phyloP scores from a whole-genome alignment of 2,888 invertebrate species.

The Leucophenga maculata region DNA sequence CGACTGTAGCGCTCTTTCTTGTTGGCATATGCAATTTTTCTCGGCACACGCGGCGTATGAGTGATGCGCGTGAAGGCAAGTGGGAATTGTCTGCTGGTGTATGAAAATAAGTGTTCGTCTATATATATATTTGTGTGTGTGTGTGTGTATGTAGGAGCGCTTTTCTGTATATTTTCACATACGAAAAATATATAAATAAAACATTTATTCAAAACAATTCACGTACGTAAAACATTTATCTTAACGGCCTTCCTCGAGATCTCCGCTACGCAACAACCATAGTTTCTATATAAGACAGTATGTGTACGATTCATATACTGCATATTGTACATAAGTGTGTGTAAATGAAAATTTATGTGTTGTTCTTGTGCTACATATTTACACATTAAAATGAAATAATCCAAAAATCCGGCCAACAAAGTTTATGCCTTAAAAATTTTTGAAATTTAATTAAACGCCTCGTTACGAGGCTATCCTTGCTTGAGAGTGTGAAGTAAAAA shows the following conservation, averaged over 20 bases:
- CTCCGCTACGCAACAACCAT: constrained; percentile 9
- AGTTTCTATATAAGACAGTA: constrained; percentile 4
- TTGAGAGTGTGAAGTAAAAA: constrained; percentile 1
- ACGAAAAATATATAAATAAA: constrained; percentile 57
- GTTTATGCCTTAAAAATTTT: background rate
- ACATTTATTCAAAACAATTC: constrained; percentile 65
- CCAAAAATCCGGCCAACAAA: constrained; percentile 5
- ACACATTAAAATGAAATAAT: background rate
- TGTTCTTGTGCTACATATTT: background rate
- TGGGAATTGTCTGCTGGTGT: constrained; percentile 5
- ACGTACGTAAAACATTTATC: constrained; percentile 67
- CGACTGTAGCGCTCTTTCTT: too few species aligned
- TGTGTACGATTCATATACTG: background rate
- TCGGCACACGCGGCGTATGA: constrained; percentile 50
- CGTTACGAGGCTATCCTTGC: background rate
- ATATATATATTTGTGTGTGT: constrained; percentile 27
- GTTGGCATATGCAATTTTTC: too few species aligned
- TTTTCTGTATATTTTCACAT: constrained; percentile 41
- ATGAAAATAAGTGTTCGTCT: background rate
- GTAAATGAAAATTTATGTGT: background rate
- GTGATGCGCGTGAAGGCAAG: constrained; percentile 41
- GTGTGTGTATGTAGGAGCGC: constrained; percentile 24
- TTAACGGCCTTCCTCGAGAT: constrained; percentile 59
- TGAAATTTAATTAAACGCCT: constrained; percentile 22
- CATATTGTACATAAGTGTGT: background rate